Evolutionary conservation across 2,797 vertebrate genomes (phyloP), one percentile per base, ranked within the genome.

Genomic region (Leptoclinus maculatus): DNA sequence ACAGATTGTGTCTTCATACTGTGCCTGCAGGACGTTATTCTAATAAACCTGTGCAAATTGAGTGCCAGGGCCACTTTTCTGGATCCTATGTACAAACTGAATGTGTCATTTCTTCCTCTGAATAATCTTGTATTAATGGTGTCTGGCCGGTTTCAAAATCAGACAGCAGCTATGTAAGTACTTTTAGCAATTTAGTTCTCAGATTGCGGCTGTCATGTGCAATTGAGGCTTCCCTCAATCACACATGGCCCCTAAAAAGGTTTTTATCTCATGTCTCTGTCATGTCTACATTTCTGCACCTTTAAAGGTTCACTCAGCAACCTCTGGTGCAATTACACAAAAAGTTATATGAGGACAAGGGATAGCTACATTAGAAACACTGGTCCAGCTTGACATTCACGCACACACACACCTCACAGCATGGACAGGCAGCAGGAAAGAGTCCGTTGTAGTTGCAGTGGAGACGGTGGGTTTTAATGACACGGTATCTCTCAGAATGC

Each of bases 381-480:
- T 63, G 63, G 72, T 82, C 74, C 64, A 67, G 74, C 56, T 75
- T 79, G 47, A 90, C 77, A 75, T 65, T 34, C 29, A 84, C 54
- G n/a, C 74, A 56, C 41, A 66, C 56, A 56, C 51, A 71, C 59
- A 67, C 53, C 71, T 79, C 78, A 53, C 60, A 71, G 77, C 47
- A 66, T n/a, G 68, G 79, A 68, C 60, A 76, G 60, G 60, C 75
- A 80, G 79, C 75, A 83, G 90, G 84, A 86, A 79, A 87, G 83
- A 87, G 76, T 77, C 89, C 78, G 76, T 78, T 74, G 78, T 66
- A 71, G 71, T 83, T 78, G 83, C 78, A 88, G 82, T 56, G 85
- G 91, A 92, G 93, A 91, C 92, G 75, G 83, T 77, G 88, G 88
- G 87, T 92, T 89, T 91, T 90, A 93, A 93, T 93, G 93, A 93